These are phyloP conservation scores for Notiomystis cincta DNA, from an alignment of 2,113 vertebrate species.

Conservation along the genomic window DNA sequence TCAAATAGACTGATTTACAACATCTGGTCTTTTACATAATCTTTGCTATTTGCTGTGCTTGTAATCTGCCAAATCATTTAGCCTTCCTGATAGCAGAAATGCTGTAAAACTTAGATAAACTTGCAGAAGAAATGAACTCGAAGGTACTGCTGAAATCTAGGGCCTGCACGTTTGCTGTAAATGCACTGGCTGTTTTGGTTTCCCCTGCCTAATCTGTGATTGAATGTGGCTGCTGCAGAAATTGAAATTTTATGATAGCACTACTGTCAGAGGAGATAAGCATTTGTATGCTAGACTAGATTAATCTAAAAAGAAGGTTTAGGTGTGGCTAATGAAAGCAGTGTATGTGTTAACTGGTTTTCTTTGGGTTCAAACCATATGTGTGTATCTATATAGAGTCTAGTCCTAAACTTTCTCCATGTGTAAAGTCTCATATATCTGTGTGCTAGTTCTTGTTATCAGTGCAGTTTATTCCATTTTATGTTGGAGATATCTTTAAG, in stretches of 20 bases:
- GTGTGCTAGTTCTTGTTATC: neutral
- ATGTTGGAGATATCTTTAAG: neutral
- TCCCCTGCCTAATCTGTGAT: constrained; percentile 32
- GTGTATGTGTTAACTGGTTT: constrained; percentile 15
- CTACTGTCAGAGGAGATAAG: constrained; percentile 47
- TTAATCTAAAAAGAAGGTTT: constrained; percentile 56
- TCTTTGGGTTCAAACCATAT: constrained; percentile 18
- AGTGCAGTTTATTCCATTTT: neutral
- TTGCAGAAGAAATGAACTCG: constrained; percentile 55
- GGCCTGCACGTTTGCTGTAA: constrained; percentile 13
- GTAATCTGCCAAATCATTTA: constrained; percentile 67
- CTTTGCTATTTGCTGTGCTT: constrained; percentile 58
- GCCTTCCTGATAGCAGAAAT: constrained; percentile 65
- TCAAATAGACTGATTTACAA: constrained; percentile 66
- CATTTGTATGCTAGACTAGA: constrained; percentile 54
- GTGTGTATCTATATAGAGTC: neutral
- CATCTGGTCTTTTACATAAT: constrained; percentile 66
- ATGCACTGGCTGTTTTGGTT: constrained; percentile 37
- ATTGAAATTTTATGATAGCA: constrained; percentile 62
- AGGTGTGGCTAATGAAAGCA: constrained; percentile 62
- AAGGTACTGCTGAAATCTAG: constrained; percentile 32
- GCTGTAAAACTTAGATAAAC: constrained; percentile 68
- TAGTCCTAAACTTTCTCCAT: neutral
- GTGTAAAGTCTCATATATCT: neutral
- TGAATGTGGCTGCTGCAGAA: constrained; percentile 50